Evolutionary conservation across 2,113 vertebrate species (phyloP), one percentile per base, ranked within the genome.

Genomic region (Zootoca vivipara): DNA sequence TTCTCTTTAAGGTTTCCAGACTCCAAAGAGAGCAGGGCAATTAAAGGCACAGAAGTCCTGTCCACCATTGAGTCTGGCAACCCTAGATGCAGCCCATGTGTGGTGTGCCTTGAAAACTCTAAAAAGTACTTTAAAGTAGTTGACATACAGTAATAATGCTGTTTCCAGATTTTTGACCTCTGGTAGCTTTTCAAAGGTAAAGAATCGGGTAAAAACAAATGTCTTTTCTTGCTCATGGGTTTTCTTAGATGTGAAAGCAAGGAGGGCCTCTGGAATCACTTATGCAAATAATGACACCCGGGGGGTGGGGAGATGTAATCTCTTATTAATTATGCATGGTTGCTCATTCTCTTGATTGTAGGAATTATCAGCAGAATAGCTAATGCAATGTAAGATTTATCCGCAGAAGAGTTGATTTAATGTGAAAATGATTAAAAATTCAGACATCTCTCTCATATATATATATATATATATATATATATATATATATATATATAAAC

Each of bases 301-400:
- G 22, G 0, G 28, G 3, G 20, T 18, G n/a, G 10, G 16, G 15
- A 46, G 46, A 94, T 84, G 77, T 85, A 88, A 90, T 79, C 78
- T 90, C 83, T 90, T 93, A 95, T 96, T 96, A 96, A 96, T 46
- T 33, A 96, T 93, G 91, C 94, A 94, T 93, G 93, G 91, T 93
- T 95, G 93, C 96, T 90, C 92, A 95, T 94, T 88, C 83, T 92
- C 95, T 95, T 95, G 90, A 92, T 94, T 95, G 95, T 93, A 94
- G 93, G 94, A 96, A 94, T 93, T 92, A 96, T 95, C 95, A 96
- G 94, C 92, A 90, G 94, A 94, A 92, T 92, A 91, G 95, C 93
- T 94, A 87, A 92, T 95, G 95, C 94, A 93, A 96, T 89, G 92
- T 92, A 93, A 91, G 91, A 94, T 91, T 91, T 90, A 95, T 92